These are phyloP conservation scores for Watsonalla cultraria DNA, from an alignment of 2,888 invertebrate species.

Conservation along the genomic window DNA sequence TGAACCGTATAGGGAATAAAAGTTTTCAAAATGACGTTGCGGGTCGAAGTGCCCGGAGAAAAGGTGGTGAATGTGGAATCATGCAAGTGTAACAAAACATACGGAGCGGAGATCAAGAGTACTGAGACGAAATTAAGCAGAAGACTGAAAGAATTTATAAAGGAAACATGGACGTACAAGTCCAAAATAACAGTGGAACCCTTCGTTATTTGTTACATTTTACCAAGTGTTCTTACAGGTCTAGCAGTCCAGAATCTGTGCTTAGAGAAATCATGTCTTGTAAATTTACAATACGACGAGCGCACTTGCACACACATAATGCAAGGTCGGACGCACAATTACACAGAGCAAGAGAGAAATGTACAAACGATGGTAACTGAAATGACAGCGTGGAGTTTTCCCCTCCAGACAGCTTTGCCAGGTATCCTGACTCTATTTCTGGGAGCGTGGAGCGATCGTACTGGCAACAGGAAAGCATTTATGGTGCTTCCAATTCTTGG, in stretches of 20 bases:
- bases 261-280: constrained; percentile 79
- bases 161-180: constrained; percentile 61
- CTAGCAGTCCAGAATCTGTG: constrained; percentile 77
- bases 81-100: constrained; percentile 58
- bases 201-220: constrained; percentile 81
- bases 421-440: constrained; percentile 77
- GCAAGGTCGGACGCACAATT: constrained; percentile 60
- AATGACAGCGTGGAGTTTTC: constrained; percentile 79
- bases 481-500: constrained; percentile 80
- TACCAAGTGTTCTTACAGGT: constrained; percentile 83
- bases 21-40: constrained; percentile 67
- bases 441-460: constrained; percentile 81
- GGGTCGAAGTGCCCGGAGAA: constrained; percentile 71
- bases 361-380: constrained; percentile 76
- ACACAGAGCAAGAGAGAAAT: constrained; percentile 59
- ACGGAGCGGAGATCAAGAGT: constrained; percentile 46
- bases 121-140: constrained; percentile 54
- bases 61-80: constrained; percentile 59
- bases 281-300: constrained; percentile 74
- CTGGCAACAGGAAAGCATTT: constrained; percentile 78
- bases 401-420: constrained; percentile 78
- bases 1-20: constrained; percentile 49
- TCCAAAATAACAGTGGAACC: constrained; percentile 82
- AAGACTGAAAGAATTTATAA: constrained; percentile 58
- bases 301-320: constrained; percentile 74